Base-by-base conservation (phyloP, 35 echinoderm and acorn worm genomes). In the Ptychodera flava region DNA sequence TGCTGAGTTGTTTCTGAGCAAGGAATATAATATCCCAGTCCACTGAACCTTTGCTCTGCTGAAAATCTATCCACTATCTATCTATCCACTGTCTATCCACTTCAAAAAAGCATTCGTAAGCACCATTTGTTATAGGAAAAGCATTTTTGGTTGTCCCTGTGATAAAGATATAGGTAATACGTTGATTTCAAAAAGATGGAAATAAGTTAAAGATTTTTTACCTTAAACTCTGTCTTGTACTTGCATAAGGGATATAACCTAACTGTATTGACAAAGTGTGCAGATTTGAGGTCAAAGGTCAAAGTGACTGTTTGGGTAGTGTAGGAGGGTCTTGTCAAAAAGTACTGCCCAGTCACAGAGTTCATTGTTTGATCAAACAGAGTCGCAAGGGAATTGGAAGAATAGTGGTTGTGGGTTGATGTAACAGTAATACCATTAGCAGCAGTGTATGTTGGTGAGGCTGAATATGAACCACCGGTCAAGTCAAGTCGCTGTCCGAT, bases 281-380 rank as follows among this genome's bases (percentile, higher is more conserved):
- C 32, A 0, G 77, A 1, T 35, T 89, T 37, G 0, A 97, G 86
- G 76, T 90, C 87, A 92, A 92, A 85, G 34, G 86, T 92, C 33
- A 90, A 75, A 0, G 89, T 34, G 30, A 83, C 78, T 16, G 88
- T 84, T 27, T 0, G 15, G 35, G 28, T 33, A 35, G 45, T 64
- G 22, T 64, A 64, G 6, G 45, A 64, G 22, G 45, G 45, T 64
- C 34, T 64, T 29, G 80, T 84, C 45, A 81, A 37, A 35, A 84
- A 92, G 34, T 89, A 92, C 28, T 88, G 77, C 1, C 28, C 85
- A 28, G 30, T 28, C 22, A 34, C 82, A 81, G 83, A 36, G 31
- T 78, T 76, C 1, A 93, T 85, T 34, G 88, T 88, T 85, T 97
- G 94, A 76, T 97, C 94, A 93, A 97, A 97, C 28, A 97, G 87